Percentiles rank a stretch among this genome's conserved stretches.
Conservation (phyloP, 1,140 invertebrate species). For the Cherax destructor region DNA sequence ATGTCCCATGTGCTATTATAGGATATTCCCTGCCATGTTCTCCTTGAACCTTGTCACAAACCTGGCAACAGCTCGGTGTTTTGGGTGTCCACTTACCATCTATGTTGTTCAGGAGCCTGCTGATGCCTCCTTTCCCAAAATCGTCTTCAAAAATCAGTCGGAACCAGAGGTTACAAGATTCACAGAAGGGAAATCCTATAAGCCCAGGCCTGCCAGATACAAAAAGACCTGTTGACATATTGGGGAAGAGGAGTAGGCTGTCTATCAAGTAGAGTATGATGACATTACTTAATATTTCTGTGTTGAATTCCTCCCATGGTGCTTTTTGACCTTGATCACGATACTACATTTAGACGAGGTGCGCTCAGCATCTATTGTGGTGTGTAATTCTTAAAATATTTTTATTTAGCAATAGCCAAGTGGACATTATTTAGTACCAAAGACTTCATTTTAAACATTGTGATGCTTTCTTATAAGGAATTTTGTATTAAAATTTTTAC, state of each 20-base stretch:
- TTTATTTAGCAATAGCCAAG: too few species aligned
- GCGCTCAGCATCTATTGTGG: too few species aligned
- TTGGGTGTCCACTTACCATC: conserved; percentile 34
- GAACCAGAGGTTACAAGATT: background rate
- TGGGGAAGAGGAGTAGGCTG: background rate
- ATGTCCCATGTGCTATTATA: conserved; percentile 43
- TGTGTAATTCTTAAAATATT: too few species aligned
- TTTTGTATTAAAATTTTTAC: too few species aligned
- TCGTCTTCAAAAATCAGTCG: conserved; percentile 3
- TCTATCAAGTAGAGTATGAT: background rate
- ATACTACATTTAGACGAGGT: too few species aligned
- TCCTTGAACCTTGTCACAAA: conserved; percentile 20
- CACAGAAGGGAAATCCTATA: background rate
- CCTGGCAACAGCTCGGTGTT: conserved; percentile 16
- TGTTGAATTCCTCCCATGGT: too few species aligned
- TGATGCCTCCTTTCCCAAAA: background rate
- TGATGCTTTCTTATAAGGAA: too few species aligned
- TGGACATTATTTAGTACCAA: too few species aligned
- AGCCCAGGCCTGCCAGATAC: background rate
- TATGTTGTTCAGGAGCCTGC: conserved; percentile 27
- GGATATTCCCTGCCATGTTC: conserved; percentile 31
- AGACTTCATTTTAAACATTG: too few species aligned
- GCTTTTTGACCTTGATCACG: too few species aligned
- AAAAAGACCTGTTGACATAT: background rate
- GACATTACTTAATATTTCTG: background rate